Evolutionary conservation across 2,113 vertebrate genomes (phyloP), one percentile per base, ranked within the genome.

Genomic region (Falcunculus frontatus): DNA sequence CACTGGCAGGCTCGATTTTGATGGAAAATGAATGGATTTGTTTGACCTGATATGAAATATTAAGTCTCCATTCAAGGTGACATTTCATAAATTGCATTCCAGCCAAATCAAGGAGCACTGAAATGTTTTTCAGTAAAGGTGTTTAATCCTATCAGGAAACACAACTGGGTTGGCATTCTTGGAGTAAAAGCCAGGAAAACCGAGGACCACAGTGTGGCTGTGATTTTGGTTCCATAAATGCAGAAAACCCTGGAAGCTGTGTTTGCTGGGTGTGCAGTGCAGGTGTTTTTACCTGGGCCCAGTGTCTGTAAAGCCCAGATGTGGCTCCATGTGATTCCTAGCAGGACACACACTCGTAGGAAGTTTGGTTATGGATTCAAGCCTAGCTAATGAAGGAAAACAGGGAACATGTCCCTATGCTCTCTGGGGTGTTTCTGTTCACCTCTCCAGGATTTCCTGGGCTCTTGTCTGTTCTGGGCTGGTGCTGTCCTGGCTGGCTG

Each of bases 1-100:
- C 44, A 47, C 9, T 10, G 21, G 10, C 39, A 56, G 35, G 16
- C 44, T 75, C 76, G 76, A 73, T 68, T 72, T 80, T 50, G 49
- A 16, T 89, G 57, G 76, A 76, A 91, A 92, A 86, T 42, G 11
- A 90, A 83, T 47, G 11, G 33, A 30, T 83, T 72, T 59, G 10
- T 88, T 94, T 6, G 53, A 76, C 17, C 35, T 33, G 44, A 80
- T 73, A 76, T 35, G 63, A 95, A 83, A 85, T 75, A 75, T 32
- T 74, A 76, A 53, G 56, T 79, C 47, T 83, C 22, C 16, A 35
- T 76, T 86, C 49, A 68, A 55, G 57, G 49, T 83, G 67, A 41
- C n/a, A 88, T 75, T 92, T 83, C 44, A 46, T 76, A 86, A 83
- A 83, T 86, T 70, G 32, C 25, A 33, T 49, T 37, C 25, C 44